Percentiles rank a stretch among this genome's conserved stretches.
phyloP scores from a whole-genome alignment of 2,888 invertebrate species.

The Pyrrhia umbra region DNA sequence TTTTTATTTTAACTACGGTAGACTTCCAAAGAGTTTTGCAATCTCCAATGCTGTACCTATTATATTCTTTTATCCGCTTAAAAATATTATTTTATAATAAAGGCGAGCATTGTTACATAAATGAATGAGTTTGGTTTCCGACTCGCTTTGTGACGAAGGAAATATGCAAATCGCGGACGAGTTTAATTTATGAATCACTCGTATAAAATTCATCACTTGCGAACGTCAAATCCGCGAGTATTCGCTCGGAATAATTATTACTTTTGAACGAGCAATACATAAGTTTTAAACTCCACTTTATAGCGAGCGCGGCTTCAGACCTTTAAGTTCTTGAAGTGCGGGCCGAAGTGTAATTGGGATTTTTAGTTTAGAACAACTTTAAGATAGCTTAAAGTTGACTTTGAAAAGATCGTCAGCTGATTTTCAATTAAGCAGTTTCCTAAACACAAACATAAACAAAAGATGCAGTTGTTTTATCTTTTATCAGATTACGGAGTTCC shows the following conservation, averaged over 20 bases:
- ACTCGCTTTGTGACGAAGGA: conserved; percentile 44
- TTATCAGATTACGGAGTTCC: no score
- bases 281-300: conserved; percentile 40
- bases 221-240: conserved; percentile 47
- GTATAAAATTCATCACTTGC: conserved; percentile 56
- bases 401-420: neutral
- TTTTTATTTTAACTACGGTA: neutral
- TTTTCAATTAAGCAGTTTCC: neutral
- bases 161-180: conserved; percentile 57
- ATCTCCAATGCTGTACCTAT: neutral
- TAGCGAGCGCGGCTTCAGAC: neutral
- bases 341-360: conserved; percentile 23
- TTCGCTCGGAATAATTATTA: conserved; percentile 48
- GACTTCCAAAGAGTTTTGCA: neutral
- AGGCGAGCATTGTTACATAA: conserved; percentile 23
- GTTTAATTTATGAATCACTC: conserved; percentile 55
- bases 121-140: conserved; percentile 40
- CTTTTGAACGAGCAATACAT: conserved; percentile 31
- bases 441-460: no score
- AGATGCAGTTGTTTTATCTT: neutral
- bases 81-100: conserved; percentile 24
- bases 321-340: neutral
- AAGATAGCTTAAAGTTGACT: neutral
- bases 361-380: conserved; percentile 25
- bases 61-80: neutral